Evolutionary conservation across 2,797 vertebrate species (phyloP).

Genomic region (Pseudomugil tenellus): DNA sequence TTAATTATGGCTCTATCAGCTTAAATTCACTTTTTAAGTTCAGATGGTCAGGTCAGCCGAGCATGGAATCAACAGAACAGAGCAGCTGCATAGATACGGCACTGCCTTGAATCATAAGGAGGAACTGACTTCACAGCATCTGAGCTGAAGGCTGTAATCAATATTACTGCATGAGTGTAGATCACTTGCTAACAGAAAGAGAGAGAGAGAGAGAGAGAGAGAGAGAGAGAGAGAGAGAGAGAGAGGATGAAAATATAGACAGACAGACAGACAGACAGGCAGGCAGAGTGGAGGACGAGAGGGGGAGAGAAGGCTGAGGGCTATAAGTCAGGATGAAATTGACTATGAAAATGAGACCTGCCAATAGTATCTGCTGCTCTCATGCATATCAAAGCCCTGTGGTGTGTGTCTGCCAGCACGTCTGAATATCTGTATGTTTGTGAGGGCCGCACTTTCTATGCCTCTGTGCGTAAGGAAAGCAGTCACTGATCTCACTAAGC

Average conservation of each 20-base stretch:
- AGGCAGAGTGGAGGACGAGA: conserved; percentile 17
- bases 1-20: conserved; percentile 36
- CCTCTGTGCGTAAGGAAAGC: conserved; percentile 34
- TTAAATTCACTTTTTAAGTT: conserved; percentile 53
- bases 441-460: conserved; percentile 19
- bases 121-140: conserved; percentile 62
- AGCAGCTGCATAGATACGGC: conserved; percentile 42
- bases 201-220: conserved; percentile 31
- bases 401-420: conserved; percentile 19
- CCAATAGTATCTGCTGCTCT: conserved; percentile 76
- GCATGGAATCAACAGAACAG: conserved; percentile 40
- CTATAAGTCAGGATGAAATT: conserved; percentile 80
- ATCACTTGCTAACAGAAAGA: conserved; percentile 70
- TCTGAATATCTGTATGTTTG: conserved; percentile 22
- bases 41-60: conserved; percentile 41
- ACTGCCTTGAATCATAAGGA: conserved; percentile 69
- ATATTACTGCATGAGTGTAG: conserved; percentile 79
- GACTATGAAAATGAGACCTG: conserved; percentile 81
- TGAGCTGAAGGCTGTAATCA: conserved; percentile 74
- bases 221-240: too few relatives aligned
- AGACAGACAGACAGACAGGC: conserved; percentile 23
- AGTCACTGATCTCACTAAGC: conserved; percentile 68
- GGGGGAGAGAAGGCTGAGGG: conserved; percentile 52
- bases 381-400: conserved; percentile 75
- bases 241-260: conserved; percentile 36